Base-by-base conservation (phyloP, 2,888 invertebrate species). In the Prionchulus punctatus region DNA sequence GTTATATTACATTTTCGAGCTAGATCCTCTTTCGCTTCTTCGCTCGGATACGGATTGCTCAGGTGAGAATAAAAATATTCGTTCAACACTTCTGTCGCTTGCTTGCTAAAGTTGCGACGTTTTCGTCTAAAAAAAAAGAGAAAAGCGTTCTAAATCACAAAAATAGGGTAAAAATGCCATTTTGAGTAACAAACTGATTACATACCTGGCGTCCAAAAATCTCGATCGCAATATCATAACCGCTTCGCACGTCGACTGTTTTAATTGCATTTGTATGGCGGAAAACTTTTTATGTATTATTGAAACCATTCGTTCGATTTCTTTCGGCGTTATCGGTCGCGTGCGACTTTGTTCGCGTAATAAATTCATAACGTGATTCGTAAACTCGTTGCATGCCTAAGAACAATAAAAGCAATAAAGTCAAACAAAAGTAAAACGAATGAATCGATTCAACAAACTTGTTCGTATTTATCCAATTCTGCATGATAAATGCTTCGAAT, bases 31-130 rank as follows among this genome's bases (percentile, higher is more conserved):
- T 98, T 98, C 63, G 96, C 96, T 78, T 98, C 98, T 78, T 98
- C 98, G 71, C 91, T 91, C 62, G 98, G 98, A 79, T 99, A 98
- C 30, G 98, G 98, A 80, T 98, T 99, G 72, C 90, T 91, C 69
- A 98, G 81, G 77, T 98, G 96, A 67, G 94, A 94, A 78, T 98
- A 98, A 78, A 98, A 98, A 76, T 98, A 98, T 78, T 98, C 96
- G 77, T 98, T 98, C 66, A 98, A 80, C 68, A 96, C 90, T 79
- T 98, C 96, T 28, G 96, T 96, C 56, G 96, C 96, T 75, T 96
- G 94, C 79, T 98, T 98, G 80, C 92, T 94, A 77, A 98, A 98
- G 78, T 98, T 98, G 69, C 96, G 83, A 65, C 96, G 82, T 76
- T 98, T 98, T 78, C 73, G 70, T 67, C 78, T 77, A 68, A 43